These are phyloP conservation scores for Pseudomugil gertrudae DNA, from an alignment of 2,797 vertebrate species.

Conservation along the genomic window DNA sequence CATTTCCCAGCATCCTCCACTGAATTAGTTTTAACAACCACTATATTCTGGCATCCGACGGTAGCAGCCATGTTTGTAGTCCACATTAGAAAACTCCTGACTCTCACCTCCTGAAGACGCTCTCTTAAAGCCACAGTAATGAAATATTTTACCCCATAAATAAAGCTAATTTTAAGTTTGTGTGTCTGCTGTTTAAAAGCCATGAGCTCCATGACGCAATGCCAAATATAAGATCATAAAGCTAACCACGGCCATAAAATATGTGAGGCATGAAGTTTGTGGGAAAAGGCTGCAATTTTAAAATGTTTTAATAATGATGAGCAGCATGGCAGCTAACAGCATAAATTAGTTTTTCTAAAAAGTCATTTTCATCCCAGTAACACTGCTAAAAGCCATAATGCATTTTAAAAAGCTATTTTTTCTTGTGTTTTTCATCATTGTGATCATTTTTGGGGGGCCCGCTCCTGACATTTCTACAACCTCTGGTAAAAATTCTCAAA, in stretches of 20 bases:
- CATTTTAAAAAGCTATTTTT: background rate
- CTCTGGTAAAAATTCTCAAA: background rate
- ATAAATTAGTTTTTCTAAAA: background rate
- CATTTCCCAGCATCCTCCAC: constrained; percentile 72
- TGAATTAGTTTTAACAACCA: constrained; percentile 54
- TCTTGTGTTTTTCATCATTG: background rate
- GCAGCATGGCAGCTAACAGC: background rate
- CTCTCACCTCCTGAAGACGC: constrained; percentile 8
- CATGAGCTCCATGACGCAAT: constrained; percentile 1
- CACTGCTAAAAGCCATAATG: background rate
- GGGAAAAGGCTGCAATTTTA: background rate
- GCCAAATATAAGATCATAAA: constrained; percentile 7
- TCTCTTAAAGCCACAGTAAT: constrained; percentile 25
- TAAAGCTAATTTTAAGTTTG: constrained; percentile 30
- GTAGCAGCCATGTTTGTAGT: constrained; percentile 65
- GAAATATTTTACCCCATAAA: constrained; percentile 14
- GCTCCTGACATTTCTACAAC: background rate
- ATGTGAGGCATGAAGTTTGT: background rate
- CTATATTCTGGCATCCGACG: constrained; percentile 43
- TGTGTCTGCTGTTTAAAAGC: constrained; percentile 44
- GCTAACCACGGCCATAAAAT: constrained; percentile 13
- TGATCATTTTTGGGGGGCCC: background rate
- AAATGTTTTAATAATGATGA: background rate
- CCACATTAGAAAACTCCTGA: constrained; percentile 28
- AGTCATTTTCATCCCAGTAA: background rate